These are phyloP conservation scores for Noctua pronuba DNA, from an alignment of 2,888 invertebrate species.

Conservation along the genomic window DNA sequence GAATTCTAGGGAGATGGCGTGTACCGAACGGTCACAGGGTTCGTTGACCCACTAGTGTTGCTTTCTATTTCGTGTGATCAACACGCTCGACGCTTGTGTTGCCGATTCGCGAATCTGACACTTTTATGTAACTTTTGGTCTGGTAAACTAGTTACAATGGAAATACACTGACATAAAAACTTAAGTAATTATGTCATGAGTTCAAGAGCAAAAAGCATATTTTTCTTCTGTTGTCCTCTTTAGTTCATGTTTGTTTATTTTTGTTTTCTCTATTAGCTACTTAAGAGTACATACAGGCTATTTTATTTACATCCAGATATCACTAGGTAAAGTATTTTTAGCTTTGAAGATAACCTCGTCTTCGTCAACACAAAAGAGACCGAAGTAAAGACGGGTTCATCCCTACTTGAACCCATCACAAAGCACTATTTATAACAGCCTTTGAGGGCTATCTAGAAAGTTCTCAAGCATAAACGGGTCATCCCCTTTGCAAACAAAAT, in stretches of 20 bases:
- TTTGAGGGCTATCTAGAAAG: constrained; percentile 25
- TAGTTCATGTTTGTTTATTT: background rate
- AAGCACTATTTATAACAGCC: constrained; percentile 23
- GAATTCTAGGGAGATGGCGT: constrained; percentile 63
- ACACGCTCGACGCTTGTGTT: constrained; percentile 53
- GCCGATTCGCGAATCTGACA: constrained; percentile 51
- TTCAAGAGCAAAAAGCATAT: constrained; percentile 28
- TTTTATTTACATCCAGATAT: background rate
- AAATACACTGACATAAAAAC: constrained; percentile 4
- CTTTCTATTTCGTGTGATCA: constrained; percentile 83
- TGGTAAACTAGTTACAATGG: constrained; percentile 18
- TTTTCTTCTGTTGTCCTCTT: background rate
- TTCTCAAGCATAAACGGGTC: constrained; percentile 5
- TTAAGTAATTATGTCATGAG: constrained; percentile 21
- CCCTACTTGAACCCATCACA: constrained; percentile 31
- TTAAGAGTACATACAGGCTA: background rate
- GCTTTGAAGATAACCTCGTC: background rate
- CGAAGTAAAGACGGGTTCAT: constrained; percentile 3
- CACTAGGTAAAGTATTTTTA: background rate
- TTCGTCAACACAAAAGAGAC: constrained; percentile 28
- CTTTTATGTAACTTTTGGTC: constrained; percentile 54
- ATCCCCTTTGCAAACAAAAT: constrained; percentile 8
- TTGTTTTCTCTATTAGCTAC: background rate
- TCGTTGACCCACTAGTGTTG: constrained; percentile 75
- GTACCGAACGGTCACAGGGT: constrained; percentile 70